These are phyloP conservation scores for Dreissena polymorpha DNA, from an alignment of 1,140 invertebrate genomes.

Conservation along the genomic window DNA sequence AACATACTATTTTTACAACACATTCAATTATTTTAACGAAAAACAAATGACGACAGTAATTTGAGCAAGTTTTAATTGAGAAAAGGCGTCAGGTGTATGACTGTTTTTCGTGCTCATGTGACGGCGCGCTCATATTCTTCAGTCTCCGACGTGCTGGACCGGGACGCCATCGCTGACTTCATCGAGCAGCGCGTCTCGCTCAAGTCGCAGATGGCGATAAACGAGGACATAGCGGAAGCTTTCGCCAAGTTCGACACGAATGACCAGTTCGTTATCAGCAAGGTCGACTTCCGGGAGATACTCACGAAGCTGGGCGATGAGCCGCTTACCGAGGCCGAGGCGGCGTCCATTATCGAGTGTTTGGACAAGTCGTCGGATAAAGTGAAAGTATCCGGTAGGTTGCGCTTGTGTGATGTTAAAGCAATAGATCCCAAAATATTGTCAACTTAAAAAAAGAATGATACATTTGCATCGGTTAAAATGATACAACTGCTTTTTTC, in stretches of 20 bases:
- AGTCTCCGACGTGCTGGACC: constrained; percentile 19
- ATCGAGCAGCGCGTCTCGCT: constrained; percentile 32
- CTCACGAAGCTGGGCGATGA: constrained; percentile 48
- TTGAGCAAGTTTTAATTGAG: background rate
- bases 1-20: background rate
- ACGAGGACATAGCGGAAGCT: constrained; percentile 51
- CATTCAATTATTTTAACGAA: background rate
- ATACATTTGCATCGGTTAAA: no score
- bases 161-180: constrained; percentile 29
- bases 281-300: constrained; percentile 47
- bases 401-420: no score
- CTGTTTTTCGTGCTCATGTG: background rate
- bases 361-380: constrained; percentile 30
- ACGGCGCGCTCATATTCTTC: background rate
- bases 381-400: constrained; percentile 28
- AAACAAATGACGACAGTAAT: background rate
- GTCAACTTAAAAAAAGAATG: no score
- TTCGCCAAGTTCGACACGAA: constrained; percentile 51
- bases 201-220: constrained; percentile 40
- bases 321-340: constrained; percentile 25
- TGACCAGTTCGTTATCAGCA: constrained; percentile 35
- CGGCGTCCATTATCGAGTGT: constrained; percentile 26
- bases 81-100: background rate
- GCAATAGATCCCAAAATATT: no score
- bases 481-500: no score